Percentiles rank a stretch among this genome's conserved stretches.
phyloP scores from a whole-genome alignment of 2,113 vertebrate genomes.

The Mugil cephalus region DNA sequence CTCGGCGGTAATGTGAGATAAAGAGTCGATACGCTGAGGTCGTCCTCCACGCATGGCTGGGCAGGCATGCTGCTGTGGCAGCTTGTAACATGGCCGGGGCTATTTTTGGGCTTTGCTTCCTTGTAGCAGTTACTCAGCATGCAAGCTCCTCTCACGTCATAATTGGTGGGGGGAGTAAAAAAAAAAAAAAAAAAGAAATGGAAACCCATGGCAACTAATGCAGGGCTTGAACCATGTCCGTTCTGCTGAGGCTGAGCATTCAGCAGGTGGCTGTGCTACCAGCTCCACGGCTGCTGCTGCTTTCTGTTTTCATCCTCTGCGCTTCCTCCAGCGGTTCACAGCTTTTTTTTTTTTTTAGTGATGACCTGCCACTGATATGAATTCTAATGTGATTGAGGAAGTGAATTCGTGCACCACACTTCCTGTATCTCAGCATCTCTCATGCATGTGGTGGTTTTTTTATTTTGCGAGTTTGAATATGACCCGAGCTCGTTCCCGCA shows the following conservation, averaged over 20 bases:
- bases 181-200: conserved; percentile 29
- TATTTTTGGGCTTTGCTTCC: conserved; percentile 81
- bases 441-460: conserved; percentile 23
- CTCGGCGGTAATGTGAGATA: conserved; percentile 29
- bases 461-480: conserved; percentile 3
- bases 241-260: conserved; percentile 58
- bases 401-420: conserved; percentile 48
- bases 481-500: neutral
- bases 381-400: conserved; percentile 50
- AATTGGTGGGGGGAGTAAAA: conserved; percentile 63
- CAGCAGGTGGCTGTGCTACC: conserved; percentile 69
- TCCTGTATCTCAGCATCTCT: conserved; percentile 40
- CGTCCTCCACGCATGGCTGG: conserved; percentile 63
- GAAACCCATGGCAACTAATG: conserved; percentile 84
- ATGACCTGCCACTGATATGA: conserved; percentile 37
- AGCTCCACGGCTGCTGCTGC: neutral
- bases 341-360: neutral
- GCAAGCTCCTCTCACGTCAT: conserved; percentile 77
- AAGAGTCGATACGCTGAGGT: conserved; percentile 58
- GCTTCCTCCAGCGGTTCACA: neutral
- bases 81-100: conserved; percentile 73
- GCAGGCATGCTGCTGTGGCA: conserved; percentile 70
- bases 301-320: neutral
- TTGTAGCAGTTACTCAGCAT: conserved; percentile 83
- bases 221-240: conserved; percentile 71